Conservation (phyloP, 2,888 invertebrate genomes). For the Drosophila mercatorum region DNA sequence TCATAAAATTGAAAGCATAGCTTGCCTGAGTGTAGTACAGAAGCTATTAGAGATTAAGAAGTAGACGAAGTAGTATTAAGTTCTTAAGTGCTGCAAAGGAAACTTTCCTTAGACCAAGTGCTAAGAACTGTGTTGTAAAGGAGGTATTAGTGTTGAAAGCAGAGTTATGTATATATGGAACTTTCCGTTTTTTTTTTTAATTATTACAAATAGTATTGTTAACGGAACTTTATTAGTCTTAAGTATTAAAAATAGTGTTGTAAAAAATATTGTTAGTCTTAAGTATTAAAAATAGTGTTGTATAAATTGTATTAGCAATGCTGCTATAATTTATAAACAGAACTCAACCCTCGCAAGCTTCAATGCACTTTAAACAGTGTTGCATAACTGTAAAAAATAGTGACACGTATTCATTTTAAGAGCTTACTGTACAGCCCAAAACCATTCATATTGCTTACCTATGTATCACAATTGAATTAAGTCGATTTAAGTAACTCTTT, state of each 20-base stretch:
- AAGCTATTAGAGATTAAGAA: neutral
- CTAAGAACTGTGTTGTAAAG: neutral
- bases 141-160: too few species aligned
- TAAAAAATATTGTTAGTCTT: neutral
- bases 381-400: neutral
- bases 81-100: neutral
- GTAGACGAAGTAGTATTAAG: too few species aligned
- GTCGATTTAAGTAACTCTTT: neutral
- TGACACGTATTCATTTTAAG: neutral
- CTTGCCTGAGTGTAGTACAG: neutral
- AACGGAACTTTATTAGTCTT: neutral
- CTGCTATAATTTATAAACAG: too few species aligned
- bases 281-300: neutral
- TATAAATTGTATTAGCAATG: neutral
- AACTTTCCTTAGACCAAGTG: neutral
- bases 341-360: neutral
- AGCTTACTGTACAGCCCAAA: neutral
- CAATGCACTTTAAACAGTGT: neutral
- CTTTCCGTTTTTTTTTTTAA: too few species aligned
- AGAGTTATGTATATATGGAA: too few species aligned
- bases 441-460: neutral
- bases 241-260: neutral
- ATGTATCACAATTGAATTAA: neutral
- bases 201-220: neutral
- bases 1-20: neutral